Evolutionary conservation across 1,140 invertebrate genomes (phyloP).

Genomic region (Oedothorax gibbosus): DNA sequence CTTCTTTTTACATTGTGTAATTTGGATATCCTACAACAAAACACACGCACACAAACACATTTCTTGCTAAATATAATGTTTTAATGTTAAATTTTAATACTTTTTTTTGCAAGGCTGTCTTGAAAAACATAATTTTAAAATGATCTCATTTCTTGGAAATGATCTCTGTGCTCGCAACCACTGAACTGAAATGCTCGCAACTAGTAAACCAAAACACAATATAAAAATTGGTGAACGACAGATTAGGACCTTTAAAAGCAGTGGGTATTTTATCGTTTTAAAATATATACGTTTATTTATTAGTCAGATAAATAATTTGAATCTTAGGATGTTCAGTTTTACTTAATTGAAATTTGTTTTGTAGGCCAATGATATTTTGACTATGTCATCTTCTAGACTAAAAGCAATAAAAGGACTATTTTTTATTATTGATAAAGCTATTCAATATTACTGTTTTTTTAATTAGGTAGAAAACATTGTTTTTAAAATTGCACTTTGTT

Average conservation of each 20-base stretch:
- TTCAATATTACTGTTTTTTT: not conserved
- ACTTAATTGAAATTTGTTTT: not conserved
- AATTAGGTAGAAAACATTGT: too few species aligned
- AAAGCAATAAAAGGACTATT: not conserved
- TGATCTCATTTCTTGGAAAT: too few species aligned
- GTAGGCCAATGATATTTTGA: not conserved
- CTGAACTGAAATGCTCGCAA: too few species aligned
- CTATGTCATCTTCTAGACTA: not conserved
- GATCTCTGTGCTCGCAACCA: too few species aligned
- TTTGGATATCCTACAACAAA: too few species aligned
- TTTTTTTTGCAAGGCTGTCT: too few species aligned
- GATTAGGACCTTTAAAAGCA: conserved; percentile 95
- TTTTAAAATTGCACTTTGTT: too few species aligned
- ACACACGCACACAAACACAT: too few species aligned
- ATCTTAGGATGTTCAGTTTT: not conserved
- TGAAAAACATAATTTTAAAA: too few species aligned
- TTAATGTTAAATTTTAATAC: too few species aligned
- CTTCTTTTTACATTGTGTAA: too few species aligned
- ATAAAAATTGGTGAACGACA: conserved; percentile 94
- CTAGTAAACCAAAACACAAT: not conserved
- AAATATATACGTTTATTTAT: not conserved
- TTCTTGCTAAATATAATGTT: too few species aligned
- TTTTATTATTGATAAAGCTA: not conserved
- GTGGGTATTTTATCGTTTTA: conserved; percentile 73
- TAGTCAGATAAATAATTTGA: not conserved